Base-by-base conservation (phyloP, 92 coral and sea anemone species). In the Siderastrea siderea region DNA sequence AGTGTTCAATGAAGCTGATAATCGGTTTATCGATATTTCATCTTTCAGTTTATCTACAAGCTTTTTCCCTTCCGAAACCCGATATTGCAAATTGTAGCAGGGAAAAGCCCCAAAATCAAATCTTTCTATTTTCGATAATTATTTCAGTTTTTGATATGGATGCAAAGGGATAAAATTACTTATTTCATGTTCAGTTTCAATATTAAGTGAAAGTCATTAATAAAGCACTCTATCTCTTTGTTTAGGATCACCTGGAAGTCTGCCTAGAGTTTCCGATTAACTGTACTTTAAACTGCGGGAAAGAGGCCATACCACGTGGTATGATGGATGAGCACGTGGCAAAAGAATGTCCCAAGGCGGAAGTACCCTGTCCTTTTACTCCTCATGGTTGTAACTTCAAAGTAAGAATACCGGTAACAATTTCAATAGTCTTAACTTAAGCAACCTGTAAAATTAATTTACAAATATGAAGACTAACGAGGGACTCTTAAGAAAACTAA, bases 301-400 rank as follows among this genome's bases (percentile, higher is more conserved):
- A 75, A 2, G 66, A 90, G 15, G 78, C 71, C 5, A 84, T 93
- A 85, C 85, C 96, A 82, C 91, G 93, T 68, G 85, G 64, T 17
- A 83, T 73, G 84, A 72, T 93, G 89, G 86, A 83, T 7, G 80
- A 86, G 0, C 96, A 93, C 82, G 46, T 90, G 92, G 65, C 86
- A 12, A 63, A 7, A 12, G 84, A 90, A 74, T 93, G 96, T 69
- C 93, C 85, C 6, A 63, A 82, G 3, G 79, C 90, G 12, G 86
- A 93, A 61, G 64, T 55, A 10, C 6, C 26, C 7, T 93, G 96
- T 47, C 84, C 86, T 3, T 86, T 86, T 43, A 77, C 71, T 5
- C 44, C 60, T 14, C 80, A 58, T 11, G 91, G 93, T 14, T 93
- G 92, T 62, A 71, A 90, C 49, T 93, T 86, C 55, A 87, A 77